These are phyloP conservation scores for Myotis lucifugus DNA, from an alignment of 2,113 vertebrate genomes.

Conservation along the genomic window DNA sequence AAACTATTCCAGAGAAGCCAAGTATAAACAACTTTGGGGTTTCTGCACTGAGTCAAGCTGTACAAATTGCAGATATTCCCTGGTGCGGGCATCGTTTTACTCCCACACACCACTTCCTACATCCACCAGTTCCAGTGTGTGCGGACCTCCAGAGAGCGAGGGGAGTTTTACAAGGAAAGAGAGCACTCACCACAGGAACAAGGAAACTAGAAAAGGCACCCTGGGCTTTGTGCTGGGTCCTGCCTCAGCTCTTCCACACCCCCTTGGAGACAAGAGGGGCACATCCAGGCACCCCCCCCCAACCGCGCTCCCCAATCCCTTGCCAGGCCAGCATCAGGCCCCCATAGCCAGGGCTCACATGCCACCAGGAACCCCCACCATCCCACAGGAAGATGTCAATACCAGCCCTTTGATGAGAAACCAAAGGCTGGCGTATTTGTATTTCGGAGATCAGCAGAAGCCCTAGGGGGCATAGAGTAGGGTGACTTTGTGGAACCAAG, in stretches of 20 bases:
- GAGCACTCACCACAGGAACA: background rate
- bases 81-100: slow-evolving; percentile 22
- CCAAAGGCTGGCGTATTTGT: background rate
- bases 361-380: background rate
- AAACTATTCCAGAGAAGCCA: background rate
- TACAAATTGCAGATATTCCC: slow-evolving; percentile 2
- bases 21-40: slow-evolving; percentile 6
- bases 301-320: background rate
- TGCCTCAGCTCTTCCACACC: background rate
- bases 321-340: background rate
- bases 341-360: background rate
- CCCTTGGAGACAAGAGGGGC: background rate
- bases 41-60: slow-evolving; percentile 48
- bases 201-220: background rate
- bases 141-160: background rate
- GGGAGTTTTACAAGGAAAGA: background rate
- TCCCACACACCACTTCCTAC: background rate
- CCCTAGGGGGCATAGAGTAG: background rate
- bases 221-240: background rate
- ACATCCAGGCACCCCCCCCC: background rate
- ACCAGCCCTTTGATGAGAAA: background rate
- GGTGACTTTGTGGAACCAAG: slow-evolving; percentile 10
- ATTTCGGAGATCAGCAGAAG: background rate
- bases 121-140: background rate
- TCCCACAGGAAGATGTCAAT: background rate